Conservation (phyloP, 1,140 invertebrate species). For the Battus philenor region DNA sequence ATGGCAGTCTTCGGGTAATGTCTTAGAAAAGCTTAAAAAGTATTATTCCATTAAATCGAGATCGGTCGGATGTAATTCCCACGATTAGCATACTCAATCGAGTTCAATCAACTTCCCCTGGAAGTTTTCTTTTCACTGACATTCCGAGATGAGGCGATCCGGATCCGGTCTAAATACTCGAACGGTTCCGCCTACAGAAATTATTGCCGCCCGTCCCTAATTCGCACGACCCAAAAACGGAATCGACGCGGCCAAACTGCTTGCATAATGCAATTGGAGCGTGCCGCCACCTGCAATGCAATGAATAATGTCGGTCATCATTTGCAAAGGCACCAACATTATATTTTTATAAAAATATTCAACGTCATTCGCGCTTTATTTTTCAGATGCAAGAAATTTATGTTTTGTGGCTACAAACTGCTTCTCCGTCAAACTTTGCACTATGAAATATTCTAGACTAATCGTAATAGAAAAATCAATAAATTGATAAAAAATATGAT, state of each 20-base stretch:
- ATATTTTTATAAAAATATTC: background rate
- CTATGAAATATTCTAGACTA: no score
- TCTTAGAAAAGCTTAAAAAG: no score
- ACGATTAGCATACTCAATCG: no score
- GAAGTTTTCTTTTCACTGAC: constrained; percentile 9
- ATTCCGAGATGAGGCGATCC: constrained; percentile 1
- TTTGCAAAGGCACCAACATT: background rate
- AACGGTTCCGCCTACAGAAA: constrained; percentile 17
- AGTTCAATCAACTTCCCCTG: constrained; percentile 1
- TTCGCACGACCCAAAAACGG: constrained; percentile 53
- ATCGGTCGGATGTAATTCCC: no score
- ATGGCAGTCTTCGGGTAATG: no score
- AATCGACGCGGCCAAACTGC: constrained; percentile 33
- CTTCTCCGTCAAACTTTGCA: no score
- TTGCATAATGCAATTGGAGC: constrained; percentile 59
- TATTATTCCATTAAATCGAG: no score
- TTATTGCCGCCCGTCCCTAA: constrained; percentile 41
- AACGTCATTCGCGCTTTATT: background rate
- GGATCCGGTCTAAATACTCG: constrained; percentile 4
- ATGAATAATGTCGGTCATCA: constrained; percentile 8
- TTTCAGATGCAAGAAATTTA: no score
- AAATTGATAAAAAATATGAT: no score
- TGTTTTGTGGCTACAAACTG: no score
- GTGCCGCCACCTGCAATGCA: constrained; percentile 43
- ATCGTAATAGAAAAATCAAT: no score